phyloP scores from a whole-genome alignment of 2,113 vertebrate genomes.

The Tychaedon coryphoeus region DNA sequence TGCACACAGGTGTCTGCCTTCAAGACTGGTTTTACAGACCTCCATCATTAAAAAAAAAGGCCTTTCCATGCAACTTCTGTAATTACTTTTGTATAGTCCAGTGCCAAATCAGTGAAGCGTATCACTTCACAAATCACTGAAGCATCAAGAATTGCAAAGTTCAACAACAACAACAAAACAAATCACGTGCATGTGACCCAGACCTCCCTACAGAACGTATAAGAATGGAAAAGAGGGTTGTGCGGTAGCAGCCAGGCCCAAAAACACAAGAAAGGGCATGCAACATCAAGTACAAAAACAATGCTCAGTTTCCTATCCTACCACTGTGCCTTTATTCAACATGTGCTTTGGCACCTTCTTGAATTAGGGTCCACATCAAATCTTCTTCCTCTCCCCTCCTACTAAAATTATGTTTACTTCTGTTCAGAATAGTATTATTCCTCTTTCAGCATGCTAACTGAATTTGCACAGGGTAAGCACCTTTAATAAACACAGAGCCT shows the following conservation, averaged over 20 bases:
- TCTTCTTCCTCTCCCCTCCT: not conserved
- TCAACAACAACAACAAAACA: not conserved
- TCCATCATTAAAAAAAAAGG: not conserved
- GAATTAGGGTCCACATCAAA: not conserved
- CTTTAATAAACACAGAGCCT: not conserved
- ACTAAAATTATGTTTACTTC: not conserved
- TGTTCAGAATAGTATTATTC: not conserved
- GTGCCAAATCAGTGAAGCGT: not conserved
- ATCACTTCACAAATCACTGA: too few relatives aligned
- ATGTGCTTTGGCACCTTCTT: not conserved
- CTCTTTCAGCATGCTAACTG: not conserved
- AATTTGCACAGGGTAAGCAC: not conserved
- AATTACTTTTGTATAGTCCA: not conserved
- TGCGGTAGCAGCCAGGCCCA: not conserved
- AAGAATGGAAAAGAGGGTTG: not conserved
- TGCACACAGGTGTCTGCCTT: not conserved
- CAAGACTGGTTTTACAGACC: not conserved
- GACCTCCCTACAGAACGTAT: not conserved
- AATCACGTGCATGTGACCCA: accelerated
- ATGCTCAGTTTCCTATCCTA: not conserved
- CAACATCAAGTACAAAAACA: not conserved
- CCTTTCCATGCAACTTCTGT: not conserved
- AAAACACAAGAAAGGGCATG: not conserved
- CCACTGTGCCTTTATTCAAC: not conserved
- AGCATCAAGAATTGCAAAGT: not conserved